Base-by-base conservation (phyloP, 2,888 invertebrate species). In the Cotesia congregata region DNA sequence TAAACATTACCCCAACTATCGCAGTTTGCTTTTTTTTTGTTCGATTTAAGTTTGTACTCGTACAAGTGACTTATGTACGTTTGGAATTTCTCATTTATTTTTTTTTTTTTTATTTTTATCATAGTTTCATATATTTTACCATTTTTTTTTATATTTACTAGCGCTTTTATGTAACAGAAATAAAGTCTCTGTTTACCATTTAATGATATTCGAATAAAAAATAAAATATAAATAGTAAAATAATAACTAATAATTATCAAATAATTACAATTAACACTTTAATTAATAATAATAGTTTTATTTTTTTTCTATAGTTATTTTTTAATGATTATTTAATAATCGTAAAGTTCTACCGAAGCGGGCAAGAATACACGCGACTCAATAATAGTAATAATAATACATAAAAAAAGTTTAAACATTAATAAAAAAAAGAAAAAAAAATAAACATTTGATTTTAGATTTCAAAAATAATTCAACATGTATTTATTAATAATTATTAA, bases 1-100 rank as follows among this genome's bases (percentile, higher is more conserved):
- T 72, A 71, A 50, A 50, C 50, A 50, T 70, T 76, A 74, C 74
- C 72, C 79, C 77, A 78, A 78, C 83, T 82, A 82, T 81, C 78
- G 78, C 80, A 80, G 76, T 81, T 80, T 78, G 81, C 79, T 80
- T 81, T 79, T 76, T 50, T 72, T 60, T 71, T 76, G 76, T 76
- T 77, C 79, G 73, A 74, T 78, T 79, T 77, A 78, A 69, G 78
- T 85, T 86, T 86, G 86, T 86, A 86, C 85, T 86, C 85, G 81
- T 81, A 83, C 81, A 83, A 84, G 83, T 82, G 82, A 83, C 81
- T 78, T 74, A 74, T 77, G 78, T 67, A 67, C 73, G 38, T 9
- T 38, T 20, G 59, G 62, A 70, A 72, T 61, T 74, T 75, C 40
- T 71, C 64, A 59, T 65, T 76, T 74, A 67, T 61, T 9, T 62